Evolutionary conservation across 2,888 invertebrate genomes (phyloP), one percentile per base, ranked within the genome.

Genomic region (Drosophila prostipennis): DNA sequence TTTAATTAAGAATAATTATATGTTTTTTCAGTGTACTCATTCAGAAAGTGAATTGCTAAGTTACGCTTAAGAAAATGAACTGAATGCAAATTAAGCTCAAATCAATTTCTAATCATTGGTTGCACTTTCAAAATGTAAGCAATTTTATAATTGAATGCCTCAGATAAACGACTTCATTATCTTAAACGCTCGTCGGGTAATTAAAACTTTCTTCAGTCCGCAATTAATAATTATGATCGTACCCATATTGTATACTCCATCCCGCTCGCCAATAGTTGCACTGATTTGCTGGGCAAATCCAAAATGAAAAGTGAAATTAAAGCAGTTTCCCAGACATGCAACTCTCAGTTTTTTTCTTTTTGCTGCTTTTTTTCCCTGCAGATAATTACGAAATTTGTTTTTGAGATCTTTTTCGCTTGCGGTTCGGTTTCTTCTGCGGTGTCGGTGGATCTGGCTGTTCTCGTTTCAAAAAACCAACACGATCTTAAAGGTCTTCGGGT

Each of bases 161-260:
- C 52, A 46, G 61, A 80, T 88, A 82, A 82, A 80, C 70, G 82
- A 52, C 87, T 83, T 82, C 68, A 88, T 82, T 86, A 86, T 74
- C 71, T 78, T 77, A 88, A 88, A 83, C 54, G 67, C 64, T 60
- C 59, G 65, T 48, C 36, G 49, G n/a, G 46, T 81, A 84, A 84
- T 84, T 89, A 84, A 83, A 83, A 84, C 83, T 84, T 84, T 84
- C 83, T 82, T 85, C 55, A 71, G 32, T 58, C 42, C 46, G 69
- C 80, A 73, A 74, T 80, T 87, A 84, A 77, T 79, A 64, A 71
- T 70, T 70, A 60, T 37, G 13, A 6, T n/a, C 8, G 13, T 29
- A 29, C 29, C 29, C 29, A 29, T 29, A 7, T 7, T 29, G 29
- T 11, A 11, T 16, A 40, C 59, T 40, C 60, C 72, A 39, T 26